phyloP scores from a whole-genome alignment of 2,888 invertebrate species.

The Acholoe squamosa region DNA sequence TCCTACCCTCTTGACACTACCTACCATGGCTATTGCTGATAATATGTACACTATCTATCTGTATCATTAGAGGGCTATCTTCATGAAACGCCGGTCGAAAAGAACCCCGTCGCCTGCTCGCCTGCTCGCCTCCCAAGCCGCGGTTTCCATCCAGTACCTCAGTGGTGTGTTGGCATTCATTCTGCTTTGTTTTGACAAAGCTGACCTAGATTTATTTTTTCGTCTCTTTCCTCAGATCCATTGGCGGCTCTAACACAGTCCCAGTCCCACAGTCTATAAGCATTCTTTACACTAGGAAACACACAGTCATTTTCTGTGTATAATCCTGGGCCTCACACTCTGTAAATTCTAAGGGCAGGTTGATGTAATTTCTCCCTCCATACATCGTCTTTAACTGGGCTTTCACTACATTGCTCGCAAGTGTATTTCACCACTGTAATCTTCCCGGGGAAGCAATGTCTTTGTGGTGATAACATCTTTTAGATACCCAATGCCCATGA shows the following conservation, averaged over 20 bases:
- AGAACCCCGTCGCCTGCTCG: not conserved
- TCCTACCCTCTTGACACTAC: not conserved
- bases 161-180: not conserved
- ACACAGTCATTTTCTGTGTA: not conserved
- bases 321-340: not conserved
- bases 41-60: not conserved
- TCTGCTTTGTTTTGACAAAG: slow-evolving; percentile 25
- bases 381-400: not conserved
- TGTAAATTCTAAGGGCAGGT: not conserved
- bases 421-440: not conserved
- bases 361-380: not conserved
- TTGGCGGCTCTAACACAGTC: not conserved
- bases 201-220: slow-evolving; percentile 36
- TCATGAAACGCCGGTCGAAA: not conserved
- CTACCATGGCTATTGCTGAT: not conserved
- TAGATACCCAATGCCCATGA: too few species aligned
- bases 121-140: not conserved
- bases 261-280: not conserved
- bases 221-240: not conserved
- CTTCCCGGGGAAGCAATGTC: too few species aligned
- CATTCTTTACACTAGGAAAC: not conserved
- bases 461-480: too few species aligned
- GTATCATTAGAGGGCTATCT: not conserved
- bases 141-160: not conserved
- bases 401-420: not conserved